A percentile compares a stretch with the other conserved stretches of the same genome.
Conservation (phyloP, 2,888 invertebrate species). For the Aphodius granarius region DNA sequence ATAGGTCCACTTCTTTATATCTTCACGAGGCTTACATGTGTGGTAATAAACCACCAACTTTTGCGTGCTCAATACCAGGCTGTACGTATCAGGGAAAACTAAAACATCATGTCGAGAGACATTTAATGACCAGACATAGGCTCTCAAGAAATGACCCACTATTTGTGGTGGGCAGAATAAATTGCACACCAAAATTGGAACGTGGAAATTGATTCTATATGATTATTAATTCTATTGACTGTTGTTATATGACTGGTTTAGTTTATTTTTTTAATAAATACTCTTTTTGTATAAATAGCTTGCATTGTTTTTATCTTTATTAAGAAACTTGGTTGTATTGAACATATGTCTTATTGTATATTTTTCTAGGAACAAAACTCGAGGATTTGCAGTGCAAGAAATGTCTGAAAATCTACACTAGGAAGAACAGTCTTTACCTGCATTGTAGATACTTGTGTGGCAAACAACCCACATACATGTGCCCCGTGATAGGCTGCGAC, state of each 20-base stretch:
- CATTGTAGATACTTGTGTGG: constrained; percentile 26
- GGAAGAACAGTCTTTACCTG: constrained; percentile 20
- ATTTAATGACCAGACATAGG: constrained; percentile 25
- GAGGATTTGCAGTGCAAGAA: constrained; percentile 42
- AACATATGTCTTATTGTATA: background rate
- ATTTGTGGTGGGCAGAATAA: too few species aligned
- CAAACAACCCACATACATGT: constrained; percentile 22
- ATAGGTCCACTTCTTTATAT: constrained; percentile 27
- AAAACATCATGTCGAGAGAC: constrained; percentile 33
- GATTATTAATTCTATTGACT: too few species aligned
- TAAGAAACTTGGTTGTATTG: background rate
- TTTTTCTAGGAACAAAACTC: background rate
- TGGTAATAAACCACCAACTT: constrained; percentile 40
- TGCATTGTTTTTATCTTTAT: background rate
- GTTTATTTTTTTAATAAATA: too few species aligned
- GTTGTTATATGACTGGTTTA: too few species aligned
- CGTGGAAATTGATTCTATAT: too few species aligned
- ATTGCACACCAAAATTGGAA: too few species aligned
- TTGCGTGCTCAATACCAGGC: constrained; percentile 34
- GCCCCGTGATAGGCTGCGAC: constrained; percentile 19
- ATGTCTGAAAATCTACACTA: constrained; percentile 29
- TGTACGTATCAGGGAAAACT: constrained; percentile 35
- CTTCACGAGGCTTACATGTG: constrained; percentile 39
- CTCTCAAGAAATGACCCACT: too few species aligned
- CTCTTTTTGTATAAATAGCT: constrained; percentile 14